Conservation (phyloP, 2,888 invertebrate genomes). For the Cosmopolites sordidus region DNA sequence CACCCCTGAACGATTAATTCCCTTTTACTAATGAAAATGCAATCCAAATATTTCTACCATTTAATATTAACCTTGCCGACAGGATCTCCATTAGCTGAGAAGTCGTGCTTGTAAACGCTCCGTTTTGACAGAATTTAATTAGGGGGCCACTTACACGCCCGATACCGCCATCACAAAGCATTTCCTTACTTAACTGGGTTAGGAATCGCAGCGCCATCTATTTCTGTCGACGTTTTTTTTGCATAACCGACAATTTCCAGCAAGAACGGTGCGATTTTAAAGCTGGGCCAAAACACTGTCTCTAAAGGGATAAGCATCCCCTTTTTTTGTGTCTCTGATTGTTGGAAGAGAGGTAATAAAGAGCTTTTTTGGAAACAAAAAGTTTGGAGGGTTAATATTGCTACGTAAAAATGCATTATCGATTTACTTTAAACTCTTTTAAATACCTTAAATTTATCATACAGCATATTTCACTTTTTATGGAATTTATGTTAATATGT, state of each 20-base stretch:
- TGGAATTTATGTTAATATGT: too few relatives aligned
- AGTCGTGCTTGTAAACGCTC: constrained; percentile 33
- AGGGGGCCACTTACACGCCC: constrained; percentile 38
- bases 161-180: constrained; percentile 36
- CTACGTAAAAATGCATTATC: too few relatives aligned
- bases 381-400: too few relatives aligned
- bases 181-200: constrained; percentile 28
- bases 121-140: constrained; percentile 38
- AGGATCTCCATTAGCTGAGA: constrained; percentile 35
- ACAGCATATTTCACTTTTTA: too few relatives aligned
- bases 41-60: background rate
- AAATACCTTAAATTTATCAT: too few relatives aligned
- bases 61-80: constrained; percentile 10
- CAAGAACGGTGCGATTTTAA: background rate
- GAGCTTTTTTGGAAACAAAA: too few relatives aligned
- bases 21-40: background rate
- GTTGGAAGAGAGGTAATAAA: background rate
- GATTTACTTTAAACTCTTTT: too few relatives aligned
- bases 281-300: background rate
- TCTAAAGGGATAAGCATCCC: background rate
- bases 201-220: constrained; percentile 17
- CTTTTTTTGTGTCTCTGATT: background rate
- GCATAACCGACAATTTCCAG: constrained; percentile 12
- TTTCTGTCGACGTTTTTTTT: constrained; percentile 20
- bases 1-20: too few relatives aligned